phyloP scores from a whole-genome alignment of 2,797 vertebrate genomes.

The Halcyon smyrnensis region DNA sequence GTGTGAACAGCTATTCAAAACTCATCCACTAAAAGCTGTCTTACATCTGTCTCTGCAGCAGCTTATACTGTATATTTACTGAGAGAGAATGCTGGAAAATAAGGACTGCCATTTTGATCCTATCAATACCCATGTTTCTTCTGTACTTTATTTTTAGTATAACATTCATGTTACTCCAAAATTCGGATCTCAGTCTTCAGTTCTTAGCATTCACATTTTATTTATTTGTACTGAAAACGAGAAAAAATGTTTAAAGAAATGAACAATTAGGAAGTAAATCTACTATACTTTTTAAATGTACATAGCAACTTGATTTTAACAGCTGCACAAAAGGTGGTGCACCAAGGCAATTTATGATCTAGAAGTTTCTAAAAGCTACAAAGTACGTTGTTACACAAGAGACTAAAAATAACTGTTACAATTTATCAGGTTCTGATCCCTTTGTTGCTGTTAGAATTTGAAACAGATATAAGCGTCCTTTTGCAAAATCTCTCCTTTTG shows the following conservation, averaged over 20 bases:
- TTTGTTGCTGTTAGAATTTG: constrained; percentile 33
- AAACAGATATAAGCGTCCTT: background rate
- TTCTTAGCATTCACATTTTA: background rate
- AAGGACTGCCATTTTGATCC: background rate
- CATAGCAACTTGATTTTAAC: background rate
- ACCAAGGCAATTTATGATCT: background rate
- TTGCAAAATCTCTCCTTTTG: background rate
- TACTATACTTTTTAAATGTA: background rate
- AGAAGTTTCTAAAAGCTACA: constrained; percentile 34
- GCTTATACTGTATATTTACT: background rate
- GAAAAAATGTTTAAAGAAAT: background rate
- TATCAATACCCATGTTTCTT: background rate
- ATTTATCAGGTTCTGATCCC: constrained; percentile 45
- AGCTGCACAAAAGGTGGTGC: background rate
- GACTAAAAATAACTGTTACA: constrained; percentile 45
- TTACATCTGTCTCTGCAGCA: background rate
- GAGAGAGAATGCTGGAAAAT: background rate
- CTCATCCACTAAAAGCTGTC: background rate
- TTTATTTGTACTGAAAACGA: background rate
- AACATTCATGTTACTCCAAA: background rate
- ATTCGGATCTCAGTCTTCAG: background rate
- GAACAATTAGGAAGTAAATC: background rate
- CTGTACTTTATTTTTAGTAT: background rate
- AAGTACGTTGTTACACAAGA: constrained; percentile 37
- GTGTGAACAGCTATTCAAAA: background rate